Percentiles rank a stretch among this genome's conserved stretches.
Conservation (phyloP, 2,113 vertebrate species). For the Mus pahari region DNA sequence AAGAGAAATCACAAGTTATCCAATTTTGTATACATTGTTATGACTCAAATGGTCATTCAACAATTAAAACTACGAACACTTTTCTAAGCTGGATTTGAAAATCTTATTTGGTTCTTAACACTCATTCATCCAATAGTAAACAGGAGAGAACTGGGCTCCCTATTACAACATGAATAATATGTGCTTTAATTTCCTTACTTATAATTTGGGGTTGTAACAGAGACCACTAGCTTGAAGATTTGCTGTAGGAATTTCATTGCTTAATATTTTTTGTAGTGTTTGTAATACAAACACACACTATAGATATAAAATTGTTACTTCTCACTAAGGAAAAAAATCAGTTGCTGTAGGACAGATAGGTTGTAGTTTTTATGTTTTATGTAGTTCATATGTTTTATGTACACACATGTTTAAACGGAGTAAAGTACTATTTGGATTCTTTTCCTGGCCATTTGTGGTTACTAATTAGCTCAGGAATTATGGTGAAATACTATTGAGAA, state of each 20-base stretch:
- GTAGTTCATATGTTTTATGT: background rate
- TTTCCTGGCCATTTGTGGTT: constrained; percentile 34
- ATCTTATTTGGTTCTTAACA: background rate
- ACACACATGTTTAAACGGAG: background rate
- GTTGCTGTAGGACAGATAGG: background rate
- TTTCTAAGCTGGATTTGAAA: background rate
- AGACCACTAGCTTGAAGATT: background rate
- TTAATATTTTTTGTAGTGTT: background rate
- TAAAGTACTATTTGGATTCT: background rate
- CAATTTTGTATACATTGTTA: background rate
- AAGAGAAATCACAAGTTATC: constrained; percentile 26
- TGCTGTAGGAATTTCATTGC: background rate
- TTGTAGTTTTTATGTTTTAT: too few species aligned
- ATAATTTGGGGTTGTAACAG: background rate
- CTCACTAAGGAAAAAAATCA: background rate
- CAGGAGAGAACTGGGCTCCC: background rate
- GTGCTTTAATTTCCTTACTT: background rate
- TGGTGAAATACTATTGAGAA: constrained; percentile 46
- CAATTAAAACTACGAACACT: constrained; percentile 36
- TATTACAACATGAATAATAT: background rate
- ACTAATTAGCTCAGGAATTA: constrained; percentile 29
- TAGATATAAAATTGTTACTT: background rate
- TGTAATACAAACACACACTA: background rate
- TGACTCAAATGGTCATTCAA: constrained; percentile 17
- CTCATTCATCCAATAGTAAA: background rate